Conservation (phyloP, 1,140 invertebrate genomes). For the Drosophila bocki region DNA sequence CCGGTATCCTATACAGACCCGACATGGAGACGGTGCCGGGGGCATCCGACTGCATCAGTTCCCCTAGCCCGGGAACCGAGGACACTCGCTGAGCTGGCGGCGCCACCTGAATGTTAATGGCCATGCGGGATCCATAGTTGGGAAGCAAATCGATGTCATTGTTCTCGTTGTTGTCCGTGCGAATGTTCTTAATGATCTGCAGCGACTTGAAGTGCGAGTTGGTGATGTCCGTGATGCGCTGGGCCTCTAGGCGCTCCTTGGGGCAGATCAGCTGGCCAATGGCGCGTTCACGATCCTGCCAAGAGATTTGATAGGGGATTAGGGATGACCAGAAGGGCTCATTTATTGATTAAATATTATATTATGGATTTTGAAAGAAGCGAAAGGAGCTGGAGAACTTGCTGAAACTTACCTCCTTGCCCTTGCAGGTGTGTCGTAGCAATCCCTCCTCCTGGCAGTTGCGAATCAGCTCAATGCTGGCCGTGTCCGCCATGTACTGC, state of each 20-base stretch:
- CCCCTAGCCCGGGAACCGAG: slow-evolving; percentile 59
- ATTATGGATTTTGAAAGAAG: no score
- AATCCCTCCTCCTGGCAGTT: slow-evolving; percentile 94
- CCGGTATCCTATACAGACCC: slow-evolving; percentile 57
- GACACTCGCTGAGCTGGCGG: slow-evolving; percentile 5
- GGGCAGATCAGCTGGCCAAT: slow-evolving; percentile 77
- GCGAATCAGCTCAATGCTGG: slow-evolving; percentile 93
- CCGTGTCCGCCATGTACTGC: slow-evolving; percentile 90
- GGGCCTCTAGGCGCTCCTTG: slow-evolving; percentile 77
- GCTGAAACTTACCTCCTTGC: slow-evolving; percentile 87
- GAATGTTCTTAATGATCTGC: slow-evolving; percentile 82
- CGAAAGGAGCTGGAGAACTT: neutral
- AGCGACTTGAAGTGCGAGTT: slow-evolving; percentile 84
- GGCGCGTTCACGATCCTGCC: slow-evolving; percentile 74
- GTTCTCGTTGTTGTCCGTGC: slow-evolving; percentile 83
- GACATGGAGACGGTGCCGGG: slow-evolving; percentile 34
- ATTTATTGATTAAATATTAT: no score
- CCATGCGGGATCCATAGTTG: slow-evolving; percentile 49
- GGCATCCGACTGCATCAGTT: slow-evolving; percentile 73
- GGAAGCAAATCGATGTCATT: slow-evolving; percentile 80
- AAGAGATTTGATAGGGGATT: neutral
- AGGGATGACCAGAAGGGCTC: no score
- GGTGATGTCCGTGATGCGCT: slow-evolving; percentile 80
- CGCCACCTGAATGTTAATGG: slow-evolving; percentile 45
- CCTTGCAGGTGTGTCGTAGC: slow-evolving; percentile 89